Evolutionary conservation across 1,140 invertebrate species (phyloP), one percentile per base, ranked within the genome.

Genomic region (Leptoteleia sp.): DNA sequence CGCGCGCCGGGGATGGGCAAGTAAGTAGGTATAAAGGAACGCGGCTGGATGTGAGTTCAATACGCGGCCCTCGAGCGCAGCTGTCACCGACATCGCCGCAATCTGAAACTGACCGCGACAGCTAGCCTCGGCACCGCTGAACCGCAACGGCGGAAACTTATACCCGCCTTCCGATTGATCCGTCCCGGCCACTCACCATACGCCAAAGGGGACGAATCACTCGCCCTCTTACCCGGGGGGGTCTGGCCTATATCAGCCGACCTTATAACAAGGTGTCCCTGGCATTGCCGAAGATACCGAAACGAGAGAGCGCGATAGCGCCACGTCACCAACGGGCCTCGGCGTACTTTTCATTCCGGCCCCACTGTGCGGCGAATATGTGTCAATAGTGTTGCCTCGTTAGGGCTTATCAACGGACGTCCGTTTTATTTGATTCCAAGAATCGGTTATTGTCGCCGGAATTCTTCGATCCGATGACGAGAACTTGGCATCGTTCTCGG

Each of bases 51-150:
- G 82, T 84, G 86, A 88, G 87, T 85, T 89, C 85, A 89, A 89
- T 89, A 88, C 87, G 82, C 82, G 82, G 80, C 82, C 81, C 84
- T 87, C 83, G 82, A 84, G 85, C 82, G 71, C 87, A 89, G 87
- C 87, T 89, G 88, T 88, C 87, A 87, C 81, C 84, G 82, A 84
- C 87, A 89, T 84, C 82, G 87, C 83, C 83, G 83, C 87, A 88
- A 88, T 89, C 83, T 86, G 82, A 89, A 89, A 88, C 88, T 89
- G 88, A 89, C 88, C 87, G 81, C 85, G 85, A 87, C 87, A 88
- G 87, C 82, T 82, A 85, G 84, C 81, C 80, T 85, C 83, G 79
- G 78, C 79, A 80, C 70, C 80, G 73, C 62, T 64, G 70, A 81
- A 86, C 85, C 83, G 82, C 85, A 85, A 84, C 85, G 85, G 83